Conservation (phyloP, 1,140 invertebrate genomes). For the Helicorthomorpha holstii region DNA sequence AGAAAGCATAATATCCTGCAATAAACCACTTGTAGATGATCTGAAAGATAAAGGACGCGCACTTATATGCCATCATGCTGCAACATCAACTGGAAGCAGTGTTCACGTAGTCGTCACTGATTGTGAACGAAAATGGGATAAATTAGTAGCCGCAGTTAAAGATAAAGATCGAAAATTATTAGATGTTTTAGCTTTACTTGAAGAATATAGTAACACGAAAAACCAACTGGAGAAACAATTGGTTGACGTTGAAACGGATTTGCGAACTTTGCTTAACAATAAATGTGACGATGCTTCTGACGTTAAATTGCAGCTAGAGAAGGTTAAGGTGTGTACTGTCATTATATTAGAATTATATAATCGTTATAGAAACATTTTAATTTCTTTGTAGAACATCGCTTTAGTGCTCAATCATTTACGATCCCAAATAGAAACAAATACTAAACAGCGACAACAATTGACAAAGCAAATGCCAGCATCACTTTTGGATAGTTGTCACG, state of each 20-base stretch:
- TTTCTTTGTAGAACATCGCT: no score
- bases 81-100: background rate
- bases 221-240: background rate
- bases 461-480: no score
- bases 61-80: background rate
- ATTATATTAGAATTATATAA: no score
- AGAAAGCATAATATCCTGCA: no score
- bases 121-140: background rate
- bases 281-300: background rate
- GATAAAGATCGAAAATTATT: background rate
- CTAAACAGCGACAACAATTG: no score
- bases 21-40: background rate
- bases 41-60: background rate
- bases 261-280: background rate
- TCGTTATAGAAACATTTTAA: no score
- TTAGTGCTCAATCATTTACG: no score
- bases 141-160: background rate
- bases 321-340: background rate
- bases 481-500: no score
- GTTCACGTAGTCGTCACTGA: background rate
- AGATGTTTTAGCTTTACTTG: background rate
- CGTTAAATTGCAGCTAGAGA: background rate
- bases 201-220: background rate
- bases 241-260: background rate
- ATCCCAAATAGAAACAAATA: no score